Evolutionary conservation across 2,888 invertebrate genomes (phyloP), one percentile per base, ranked within the genome.

Genomic region (Drosophila mimica): DNA sequence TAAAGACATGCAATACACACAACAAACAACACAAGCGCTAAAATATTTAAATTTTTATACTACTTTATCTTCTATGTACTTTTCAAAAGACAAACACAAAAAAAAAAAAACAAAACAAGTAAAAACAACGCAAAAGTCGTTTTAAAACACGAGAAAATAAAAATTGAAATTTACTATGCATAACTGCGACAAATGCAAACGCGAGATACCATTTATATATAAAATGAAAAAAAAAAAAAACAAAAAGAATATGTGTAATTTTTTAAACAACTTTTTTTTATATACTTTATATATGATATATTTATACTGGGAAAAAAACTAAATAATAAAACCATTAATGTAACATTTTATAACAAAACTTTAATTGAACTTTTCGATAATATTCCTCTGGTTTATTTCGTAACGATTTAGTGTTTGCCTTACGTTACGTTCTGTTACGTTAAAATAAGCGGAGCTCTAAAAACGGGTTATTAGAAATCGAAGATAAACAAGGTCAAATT

Each of bases 251-350:
- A 84, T 85, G 88, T 88, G 85, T 85, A 85, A 85, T 85, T 85
- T 85, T 85, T 85, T 88, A 85, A 81, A 78, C 52, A 85, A 88
- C 88, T 86, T 88, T 85, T 83, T 84, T 85, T 85, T 85, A 88
- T 88, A 85, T 85, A 80, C 88, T 85, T 85, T 88, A 85, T 83
- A 85, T 86, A 83, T 70, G 74, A 85, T 85, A 85, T 85, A 85
- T 85, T 88, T 85, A 85, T 85, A 85, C 88, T 85, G 88, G 85
- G 71, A 85, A 87, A 82, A 72, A 82, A 72, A 84, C 76, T 63
- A 76, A 76, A 79, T 79, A 87, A 85, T 83, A 77, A 86, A 82
- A 82, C 52, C 72, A 81, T 88, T 81, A 85, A 85, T 85, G 86
- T 88, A 85, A 88, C 85, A 85, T 85, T 85, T 85, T 88, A 85